Evolutionary conservation across 1,140 invertebrate genomes (phyloP).

Genomic region (Semibalanus balanoides): DNA sequence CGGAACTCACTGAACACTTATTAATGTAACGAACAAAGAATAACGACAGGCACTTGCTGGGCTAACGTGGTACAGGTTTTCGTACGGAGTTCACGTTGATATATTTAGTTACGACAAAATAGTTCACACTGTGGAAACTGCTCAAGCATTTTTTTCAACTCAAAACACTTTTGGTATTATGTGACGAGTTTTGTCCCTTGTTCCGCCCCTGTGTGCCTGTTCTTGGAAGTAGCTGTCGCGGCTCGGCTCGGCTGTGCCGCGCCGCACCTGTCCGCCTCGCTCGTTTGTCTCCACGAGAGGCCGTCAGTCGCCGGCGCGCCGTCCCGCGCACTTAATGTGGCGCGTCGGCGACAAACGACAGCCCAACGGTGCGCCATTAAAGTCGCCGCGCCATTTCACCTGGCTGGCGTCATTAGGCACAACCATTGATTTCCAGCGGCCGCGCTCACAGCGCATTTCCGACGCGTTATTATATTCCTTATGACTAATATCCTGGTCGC

Average conservation of each 20-base stretch:
- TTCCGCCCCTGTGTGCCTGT: too few relatives aligned
- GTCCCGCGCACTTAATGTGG: background rate
- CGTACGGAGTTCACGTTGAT: too few relatives aligned
- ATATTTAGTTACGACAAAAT: too few relatives aligned
- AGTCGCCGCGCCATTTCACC: background rate
- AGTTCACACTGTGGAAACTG: too few relatives aligned
- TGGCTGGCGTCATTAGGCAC: background rate
- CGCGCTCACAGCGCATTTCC: background rate
- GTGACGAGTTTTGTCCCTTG: too few relatives aligned
- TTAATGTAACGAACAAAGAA: too few relatives aligned
- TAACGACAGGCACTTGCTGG: too few relatives aligned
- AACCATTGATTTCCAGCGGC: background rate
- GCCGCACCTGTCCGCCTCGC: background rate
- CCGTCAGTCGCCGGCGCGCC: background rate
- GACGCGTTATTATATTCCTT: background rate
- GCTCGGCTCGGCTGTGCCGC: background rate
- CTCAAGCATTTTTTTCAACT: too few relatives aligned
- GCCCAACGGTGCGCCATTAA: background rate
- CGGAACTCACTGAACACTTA: too few relatives aligned
- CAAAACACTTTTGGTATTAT: too few relatives aligned
- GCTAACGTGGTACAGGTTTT: too few relatives aligned
- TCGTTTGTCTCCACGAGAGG: background rate
- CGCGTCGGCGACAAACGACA: background rate
- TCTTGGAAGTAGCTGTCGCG: too few relatives aligned
- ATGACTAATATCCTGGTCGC: background rate